These are phyloP conservation scores for Ooceraea biroi DNA, from an alignment of 1,140 invertebrate genomes.

Conservation along the genomic window DNA sequence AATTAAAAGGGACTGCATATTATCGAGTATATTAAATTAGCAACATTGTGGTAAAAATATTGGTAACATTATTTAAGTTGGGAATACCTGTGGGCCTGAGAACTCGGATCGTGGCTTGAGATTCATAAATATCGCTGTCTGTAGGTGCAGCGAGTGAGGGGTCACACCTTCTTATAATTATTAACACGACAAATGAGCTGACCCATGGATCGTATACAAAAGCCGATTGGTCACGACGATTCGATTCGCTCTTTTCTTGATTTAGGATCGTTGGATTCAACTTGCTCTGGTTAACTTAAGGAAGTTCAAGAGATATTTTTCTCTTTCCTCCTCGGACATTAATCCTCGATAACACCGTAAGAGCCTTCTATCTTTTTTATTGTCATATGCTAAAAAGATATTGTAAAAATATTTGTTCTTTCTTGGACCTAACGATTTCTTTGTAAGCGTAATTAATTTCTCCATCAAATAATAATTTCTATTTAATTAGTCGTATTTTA, in stretches of 20 bases:
- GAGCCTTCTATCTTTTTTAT: slow-evolving; percentile 11
- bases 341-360: slow-evolving; percentile 19
- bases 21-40: slow-evolving; percentile 14
- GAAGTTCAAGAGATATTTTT: slow-evolving; percentile 38
- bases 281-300: background rate
- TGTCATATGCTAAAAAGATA: slow-evolving; percentile 36
- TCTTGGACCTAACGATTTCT: background rate
- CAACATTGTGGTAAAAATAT: slow-evolving; percentile 15
- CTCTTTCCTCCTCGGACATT: slow-evolving; percentile 24
- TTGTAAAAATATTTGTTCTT: slow-evolving; percentile 27
- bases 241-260: slow-evolving; percentile 69
- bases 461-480: slow-evolving; percentile 35
- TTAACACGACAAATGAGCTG: slow-evolving; percentile 83
- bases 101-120: slow-evolving; percentile 66
- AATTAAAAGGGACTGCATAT: background rate
- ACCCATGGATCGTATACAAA: slow-evolving; percentile 73
- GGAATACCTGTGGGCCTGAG: slow-evolving; percentile 56
- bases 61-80: slow-evolving; percentile 37
- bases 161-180: slow-evolving; percentile 85
- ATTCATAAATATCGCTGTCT: slow-evolving; percentile 80
- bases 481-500: slow-evolving; percentile 37
- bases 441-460: slow-evolving; percentile 31
- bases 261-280: slow-evolving; percentile 52
- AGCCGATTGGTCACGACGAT: slow-evolving; percentile 65
- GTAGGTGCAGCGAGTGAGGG: slow-evolving; percentile 80